Conservation (phyloP, 2,797 vertebrate species). For the Serranus cabrilla region DNA sequence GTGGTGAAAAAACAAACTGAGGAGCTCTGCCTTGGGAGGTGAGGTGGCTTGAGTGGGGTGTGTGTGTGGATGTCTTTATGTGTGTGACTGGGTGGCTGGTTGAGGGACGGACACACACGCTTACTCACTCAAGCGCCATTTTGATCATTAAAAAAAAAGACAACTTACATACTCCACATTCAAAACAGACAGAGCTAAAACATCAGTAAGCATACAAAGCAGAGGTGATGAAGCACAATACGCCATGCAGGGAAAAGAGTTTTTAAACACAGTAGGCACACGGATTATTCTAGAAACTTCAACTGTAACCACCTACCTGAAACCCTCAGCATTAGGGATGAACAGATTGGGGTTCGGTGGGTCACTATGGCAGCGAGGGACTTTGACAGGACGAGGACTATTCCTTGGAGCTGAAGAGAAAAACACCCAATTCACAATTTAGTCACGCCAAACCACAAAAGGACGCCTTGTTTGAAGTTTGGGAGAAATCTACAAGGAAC, state of each 20-base stretch:
- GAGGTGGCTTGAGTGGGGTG: slow-evolving; percentile 51
- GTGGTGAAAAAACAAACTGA: slow-evolving; percentile 86
- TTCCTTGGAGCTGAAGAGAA: slow-evolving; percentile 90
- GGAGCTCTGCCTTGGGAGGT: slow-evolving; percentile 62
- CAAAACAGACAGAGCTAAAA: slow-evolving; percentile 25
- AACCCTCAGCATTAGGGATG: slow-evolving; percentile 94
- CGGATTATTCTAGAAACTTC: not conserved
- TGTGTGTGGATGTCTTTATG: slow-evolving; percentile 33
- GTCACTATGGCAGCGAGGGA: slow-evolving; percentile 97
- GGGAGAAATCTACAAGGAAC: not conserved
- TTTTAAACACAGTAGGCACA: slow-evolving; percentile 2
- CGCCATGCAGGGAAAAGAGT: slow-evolving; percentile 64
- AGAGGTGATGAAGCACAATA: slow-evolving; percentile 16
- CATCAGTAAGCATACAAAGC: slow-evolving; percentile 25
- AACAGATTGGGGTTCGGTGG: slow-evolving; percentile 97
- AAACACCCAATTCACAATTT: slow-evolving; percentile 4
- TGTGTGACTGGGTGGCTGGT: slow-evolving; percentile 44
- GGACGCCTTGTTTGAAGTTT: not conserved
- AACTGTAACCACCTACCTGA: slow-evolving; percentile 88
- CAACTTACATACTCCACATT: slow-evolving; percentile 29
- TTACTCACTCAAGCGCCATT: slow-evolving; percentile 5
- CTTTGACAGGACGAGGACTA: slow-evolving; percentile 96
- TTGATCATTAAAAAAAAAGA: not conserved
- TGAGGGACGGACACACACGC: slow-evolving; percentile 39
- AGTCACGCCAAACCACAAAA: not conserved